Evolutionary conservation across 2,888 invertebrate genomes (phyloP).

Genomic region (Dione vanillae): DNA sequence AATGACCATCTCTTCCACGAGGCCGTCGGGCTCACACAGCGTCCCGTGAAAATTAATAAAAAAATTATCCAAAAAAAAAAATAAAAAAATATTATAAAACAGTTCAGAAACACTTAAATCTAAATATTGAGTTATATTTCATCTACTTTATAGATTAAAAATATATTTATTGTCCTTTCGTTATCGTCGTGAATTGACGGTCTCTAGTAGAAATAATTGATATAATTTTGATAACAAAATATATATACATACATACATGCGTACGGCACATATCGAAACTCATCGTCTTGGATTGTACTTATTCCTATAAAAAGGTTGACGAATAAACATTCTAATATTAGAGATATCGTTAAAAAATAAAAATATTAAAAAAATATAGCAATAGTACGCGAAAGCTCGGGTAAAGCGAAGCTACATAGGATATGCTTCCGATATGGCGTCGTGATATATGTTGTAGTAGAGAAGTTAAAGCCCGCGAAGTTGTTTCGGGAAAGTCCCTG

Average conservation of each 20-base stretch:
- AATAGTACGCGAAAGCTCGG: conserved; percentile 68
- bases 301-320: conserved; percentile 74
- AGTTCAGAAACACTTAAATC: conserved; percentile 33
- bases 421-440: conserved; percentile 80
- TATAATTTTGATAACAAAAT: conserved; percentile 53
- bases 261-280: background rate
- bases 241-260: background rate
- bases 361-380: conserved; percentile 70
- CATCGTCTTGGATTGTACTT: conserved; percentile 56
- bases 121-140: conserved; percentile 39
- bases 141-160: conserved; percentile 36
- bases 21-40: conserved; percentile 63
- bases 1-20: conserved; percentile 45
- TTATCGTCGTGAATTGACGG: conserved; percentile 73
- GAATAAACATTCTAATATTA: conserved; percentile 65
- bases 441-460: conserved; percentile 46
- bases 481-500: conserved; percentile 56
- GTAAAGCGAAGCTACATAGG: conserved; percentile 58
- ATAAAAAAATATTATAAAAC: conserved; percentile 20
- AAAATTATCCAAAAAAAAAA: no score
- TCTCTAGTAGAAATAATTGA: conserved; percentile 67
- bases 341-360: conserved; percentile 58
- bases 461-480: conserved; percentile 62
- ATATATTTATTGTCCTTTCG: conserved; percentile 65
- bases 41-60: conserved; percentile 56